A percentile compares a stretch with the other conserved stretches of the same genome.
Conservation (phyloP, 2,888 invertebrate genomes). For the Folsomia candida region DNA sequence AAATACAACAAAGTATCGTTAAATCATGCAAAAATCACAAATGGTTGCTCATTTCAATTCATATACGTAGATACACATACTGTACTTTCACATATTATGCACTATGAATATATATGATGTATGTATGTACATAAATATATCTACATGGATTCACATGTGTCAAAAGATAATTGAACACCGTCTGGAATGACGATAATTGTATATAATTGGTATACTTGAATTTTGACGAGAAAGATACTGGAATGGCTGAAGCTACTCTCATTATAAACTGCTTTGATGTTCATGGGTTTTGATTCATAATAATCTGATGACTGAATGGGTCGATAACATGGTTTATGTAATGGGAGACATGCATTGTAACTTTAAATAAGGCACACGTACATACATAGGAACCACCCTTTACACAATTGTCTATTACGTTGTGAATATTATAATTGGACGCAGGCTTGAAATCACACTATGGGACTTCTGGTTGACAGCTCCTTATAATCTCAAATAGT, state of each 20-base stretch:
- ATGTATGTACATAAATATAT: no score
- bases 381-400: background rate
- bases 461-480: background rate
- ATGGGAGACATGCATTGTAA: background rate
- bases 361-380: background rate
- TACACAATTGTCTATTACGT: no score
- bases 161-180: no score
- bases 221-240: background rate
- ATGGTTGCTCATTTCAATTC: background rate
- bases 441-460: no score
- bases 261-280: no score
- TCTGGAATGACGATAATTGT: no score
- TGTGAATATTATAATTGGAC: background rate
- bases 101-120: no score
- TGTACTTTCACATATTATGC: no score
- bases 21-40: background rate
- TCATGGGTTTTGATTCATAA: no score
- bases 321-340: background rate
- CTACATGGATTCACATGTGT: no score
- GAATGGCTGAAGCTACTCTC: background rate
- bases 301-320: no score
- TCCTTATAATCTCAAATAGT: background rate
- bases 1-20: constrained; percentile 3
- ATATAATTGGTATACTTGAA: background rate
- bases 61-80: background rate